Evolutionary conservation across 1,140 invertebrate species (phyloP), one percentile per base, ranked within the genome.

Genomic region (Campoletis sonorensis): DNA sequence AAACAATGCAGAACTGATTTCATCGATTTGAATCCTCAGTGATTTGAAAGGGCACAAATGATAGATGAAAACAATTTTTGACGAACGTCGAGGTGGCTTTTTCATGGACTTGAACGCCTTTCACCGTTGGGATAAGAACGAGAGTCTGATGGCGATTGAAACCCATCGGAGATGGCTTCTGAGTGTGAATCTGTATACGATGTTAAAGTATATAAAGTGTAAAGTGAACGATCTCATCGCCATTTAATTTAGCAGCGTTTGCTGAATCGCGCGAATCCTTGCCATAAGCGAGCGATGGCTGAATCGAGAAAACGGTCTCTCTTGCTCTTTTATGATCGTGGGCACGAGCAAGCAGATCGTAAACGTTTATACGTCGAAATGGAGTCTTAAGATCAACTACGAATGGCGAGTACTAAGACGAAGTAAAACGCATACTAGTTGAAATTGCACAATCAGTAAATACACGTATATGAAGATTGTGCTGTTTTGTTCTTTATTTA

Each of bases 51-150:
- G 30, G 30, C 30, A 33, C 30, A 33, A 7, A 7, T 2, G 30
- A 33, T 33, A 4, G 40, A 11, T 45, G 40, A 45, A 4, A 33
- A 33, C 5, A 45, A 45, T 1, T 45, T 45, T 45, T 1, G 40
- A 45, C 40, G 13, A 45, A 45, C 40, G 27, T 76, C 73, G 16
- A 76, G 54, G 73, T 76, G 49, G 30, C 73, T 58, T 76, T 76
- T 76, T 76, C 73, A 54, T 33, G 7, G 30, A 33, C 73, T n/a
- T 27, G 45, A 58, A 45, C 37, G 73, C 73, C 73, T 76, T 76
- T 76, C 49, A 58, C 73, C 30, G 54, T 40, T 7, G 27, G 18
- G 13, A 58, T 30, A 58, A n/a, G 18, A 58, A n/a, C 18, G 21
- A n/a, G 18, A 23, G 21, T 58, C 21, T 21, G n/a, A n/a, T n/a